phyloP scores from a whole-genome alignment of 2,113 vertebrate species.

The Hemibagrus wyckioides region DNA sequence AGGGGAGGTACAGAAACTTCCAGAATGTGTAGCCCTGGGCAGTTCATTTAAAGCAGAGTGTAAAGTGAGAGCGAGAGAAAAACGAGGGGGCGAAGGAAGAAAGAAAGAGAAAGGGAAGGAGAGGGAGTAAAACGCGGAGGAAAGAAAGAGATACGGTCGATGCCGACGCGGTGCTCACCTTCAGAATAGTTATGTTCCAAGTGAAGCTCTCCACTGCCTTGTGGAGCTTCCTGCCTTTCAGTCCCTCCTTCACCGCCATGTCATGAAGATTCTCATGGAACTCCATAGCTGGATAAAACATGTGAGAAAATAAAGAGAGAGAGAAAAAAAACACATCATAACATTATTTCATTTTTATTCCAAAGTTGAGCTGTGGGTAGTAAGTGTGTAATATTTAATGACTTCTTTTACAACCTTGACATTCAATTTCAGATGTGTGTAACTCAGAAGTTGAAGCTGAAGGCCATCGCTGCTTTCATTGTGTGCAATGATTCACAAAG shows the following conservation, averaged over 20 bases:
- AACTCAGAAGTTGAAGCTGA: background rate
- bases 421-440: background rate
- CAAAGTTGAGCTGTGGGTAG: background rate
- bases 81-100: background rate
- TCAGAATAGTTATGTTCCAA: slow-evolving; percentile 98
- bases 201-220: slow-evolving; percentile 97
- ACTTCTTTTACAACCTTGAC: background rate
- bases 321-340: background rate
- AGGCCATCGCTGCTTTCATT: background rate
- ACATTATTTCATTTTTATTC: background rate
- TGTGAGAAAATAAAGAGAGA: no score
- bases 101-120: background rate
- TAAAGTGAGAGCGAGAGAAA: background rate
- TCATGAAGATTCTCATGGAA: slow-evolving; percentile 92
- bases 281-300: slow-evolving; percentile 83
- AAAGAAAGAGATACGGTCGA: background rate
- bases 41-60: background rate
- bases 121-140: background rate
- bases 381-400: background rate
- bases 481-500: background rate
- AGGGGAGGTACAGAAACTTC: background rate
- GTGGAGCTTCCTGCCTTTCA: slow-evolving; percentile 93
- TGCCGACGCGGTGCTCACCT: slow-evolving; percentile 73
- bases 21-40: background rate
- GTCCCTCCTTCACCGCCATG: slow-evolving; percentile 88